phyloP scores from a whole-genome alignment of 2,113 vertebrate genomes.

The Pimephales promelas region DNA sequence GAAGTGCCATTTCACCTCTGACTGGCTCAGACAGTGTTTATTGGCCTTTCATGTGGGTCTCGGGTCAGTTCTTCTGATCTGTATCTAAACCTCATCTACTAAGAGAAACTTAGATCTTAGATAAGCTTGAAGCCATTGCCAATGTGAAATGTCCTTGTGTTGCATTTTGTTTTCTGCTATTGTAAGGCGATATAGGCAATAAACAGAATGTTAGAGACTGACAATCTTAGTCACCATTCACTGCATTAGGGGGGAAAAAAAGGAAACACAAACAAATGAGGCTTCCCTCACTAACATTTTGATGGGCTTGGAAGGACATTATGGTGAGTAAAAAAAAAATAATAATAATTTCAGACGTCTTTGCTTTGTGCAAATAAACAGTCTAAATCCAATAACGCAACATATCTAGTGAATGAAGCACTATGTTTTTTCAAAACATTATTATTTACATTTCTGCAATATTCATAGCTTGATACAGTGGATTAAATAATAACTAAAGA shows the following conservation, averaged over 20 bases:
- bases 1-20: slow-evolving; percentile 54
- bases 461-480: neutral
- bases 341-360: neutral
- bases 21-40: slow-evolving; percentile 36
- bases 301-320: neutral
- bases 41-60: slow-evolving; percentile 37
- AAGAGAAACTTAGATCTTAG: slow-evolving; percentile 20
- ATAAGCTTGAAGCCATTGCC: slow-evolving; percentile 4
- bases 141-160: neutral
- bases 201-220: neutral
- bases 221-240: neutral
- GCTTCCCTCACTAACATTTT: neutral
- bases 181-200: neutral
- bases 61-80: slow-evolving; percentile 14
- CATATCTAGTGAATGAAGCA: neutral
- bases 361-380: neutral
- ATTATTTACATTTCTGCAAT: neutral
- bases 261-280: neutral
- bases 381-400: neutral
- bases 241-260: neutral
- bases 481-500: too few relatives aligned
- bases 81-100: slow-evolving; percentile 1
- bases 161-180: neutral
- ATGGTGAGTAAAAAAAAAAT: neutral
- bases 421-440: neutral